phyloP scores from a whole-genome alignment of 1,140 invertebrate genomes.

The Apis florea region DNA sequence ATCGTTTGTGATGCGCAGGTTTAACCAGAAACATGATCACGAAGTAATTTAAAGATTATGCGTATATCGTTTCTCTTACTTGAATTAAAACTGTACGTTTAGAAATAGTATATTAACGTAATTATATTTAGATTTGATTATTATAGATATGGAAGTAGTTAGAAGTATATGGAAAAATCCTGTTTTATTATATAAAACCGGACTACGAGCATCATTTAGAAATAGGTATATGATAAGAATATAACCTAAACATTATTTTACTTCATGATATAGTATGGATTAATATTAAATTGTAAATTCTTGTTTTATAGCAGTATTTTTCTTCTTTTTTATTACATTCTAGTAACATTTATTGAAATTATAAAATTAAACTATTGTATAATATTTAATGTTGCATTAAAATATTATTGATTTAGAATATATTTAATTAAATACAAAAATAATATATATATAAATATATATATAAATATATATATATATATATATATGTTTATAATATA shows the following conservation, averaged over 20 bases:
- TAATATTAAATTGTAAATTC: not conserved
- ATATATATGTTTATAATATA: too few species aligned
- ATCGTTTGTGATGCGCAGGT: slow-evolving; percentile 19
- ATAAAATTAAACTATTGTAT: not conserved
- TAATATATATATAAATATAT: not conserved
- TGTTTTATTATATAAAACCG: slow-evolving; percentile 69
- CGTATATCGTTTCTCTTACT: slow-evolving; percentile 14
- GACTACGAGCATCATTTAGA: slow-evolving; percentile 62
- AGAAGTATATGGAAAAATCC: slow-evolving; percentile 71
- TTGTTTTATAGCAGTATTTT: not conserved
- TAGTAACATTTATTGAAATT: not conserved
- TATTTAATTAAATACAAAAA: not conserved
- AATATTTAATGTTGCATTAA: not conserved
- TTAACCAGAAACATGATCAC: slow-evolving; percentile 17
- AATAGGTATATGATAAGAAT: slow-evolving; percentile 67
- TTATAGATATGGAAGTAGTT: slow-evolving; percentile 70
- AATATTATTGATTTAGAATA: not conserved
- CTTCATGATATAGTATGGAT: not conserved
- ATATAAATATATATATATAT: too few species aligned
- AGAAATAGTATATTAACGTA: not conserved
- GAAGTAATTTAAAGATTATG: slow-evolving; percentile 12
- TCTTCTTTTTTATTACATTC: not conserved
- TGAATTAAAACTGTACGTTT: slow-evolving; percentile 4
- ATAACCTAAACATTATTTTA: slow-evolving; percentile 62
- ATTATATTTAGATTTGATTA: slow-evolving; percentile 7